Evolutionary conservation across 2,888 invertebrate species (phyloP), one percentile per base, ranked within the genome.

Genomic region (Cataglyphis cursor): DNA sequence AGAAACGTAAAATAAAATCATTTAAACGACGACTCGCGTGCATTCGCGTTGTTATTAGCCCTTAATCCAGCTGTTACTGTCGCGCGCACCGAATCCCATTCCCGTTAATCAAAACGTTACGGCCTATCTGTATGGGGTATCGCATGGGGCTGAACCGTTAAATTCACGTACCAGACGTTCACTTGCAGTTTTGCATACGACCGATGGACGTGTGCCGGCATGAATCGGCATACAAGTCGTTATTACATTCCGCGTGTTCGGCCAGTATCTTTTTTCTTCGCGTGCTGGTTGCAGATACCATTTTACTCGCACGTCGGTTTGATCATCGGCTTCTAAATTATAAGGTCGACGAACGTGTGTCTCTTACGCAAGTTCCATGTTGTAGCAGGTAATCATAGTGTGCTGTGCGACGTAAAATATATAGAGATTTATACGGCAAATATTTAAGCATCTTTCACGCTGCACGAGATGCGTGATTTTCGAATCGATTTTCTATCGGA

Each of bases 91-190:
- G 84, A 82, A 82, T 89, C 80, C 86, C 84, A 87, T 84, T 86
- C 82, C 72, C 88, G 88, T 89, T 89, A 87, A 89, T 89, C 88
- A 87, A 89, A 89, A 84, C 81, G 89, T 89, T 89, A 89, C 89
- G 48, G 75, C 81, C 72, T 86, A 82, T 78, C 51, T n/a, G 73
- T 85, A 68, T 70, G 82, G 88, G 65, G 72, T 82, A 75, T 72
- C 74, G 80, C 75, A 81, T 72, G 75, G 83, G 84, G 83, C 81
- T 72, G 87, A 81, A 83, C 74, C 84, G 84, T 89, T 89, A 89
- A 88, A 88, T 88, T 88, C 87, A 54, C 81, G 75, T 76, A 85
- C 61, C 65, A 73, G 62, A 51, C 64, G 68, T 31, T 73, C 70
- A 61, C 81, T 31, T 18, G 66, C 70, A 84, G 83, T 73, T 82